A percentile compares a stretch with the other conserved stretches of the same genome.
phyloP scores from a whole-genome alignment of 2,797 vertebrate species.

The Malacoctenus gilli region DNA sequence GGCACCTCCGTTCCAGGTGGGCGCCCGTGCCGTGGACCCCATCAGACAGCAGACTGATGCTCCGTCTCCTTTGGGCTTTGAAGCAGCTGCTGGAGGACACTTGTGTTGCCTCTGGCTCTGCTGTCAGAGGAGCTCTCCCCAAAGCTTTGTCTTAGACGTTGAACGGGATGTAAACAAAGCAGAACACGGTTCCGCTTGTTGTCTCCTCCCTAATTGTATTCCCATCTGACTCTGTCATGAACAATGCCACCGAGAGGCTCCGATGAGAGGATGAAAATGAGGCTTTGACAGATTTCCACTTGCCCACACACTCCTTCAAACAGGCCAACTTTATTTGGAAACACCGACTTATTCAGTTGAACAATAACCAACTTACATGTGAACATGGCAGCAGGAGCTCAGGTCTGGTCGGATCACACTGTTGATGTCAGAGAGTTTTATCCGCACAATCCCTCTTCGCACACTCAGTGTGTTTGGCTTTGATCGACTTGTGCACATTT shows the following conservation, averaged over 20 bases:
- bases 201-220: slow-evolving; percentile 35
- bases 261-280: slow-evolving; percentile 37
- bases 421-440: too few relatives aligned
- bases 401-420: too few relatives aligned
- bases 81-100: slow-evolving; percentile 41
- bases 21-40: slow-evolving; percentile 40
- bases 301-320: slow-evolving; percentile 1
- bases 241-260: slow-evolving; percentile 26
- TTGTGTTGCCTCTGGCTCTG: slow-evolving; percentile 38
- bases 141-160: slow-evolving; percentile 28
- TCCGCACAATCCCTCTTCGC: too few relatives aligned
- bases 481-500: too few relatives aligned
- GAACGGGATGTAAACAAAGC: slow-evolving; percentile 55
- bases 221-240: slow-evolving; percentile 26
- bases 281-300: slow-evolving; percentile 30
- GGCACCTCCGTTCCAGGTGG: slow-evolving; percentile 89
- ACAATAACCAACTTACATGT: background rate
- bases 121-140: slow-evolving; percentile 42
- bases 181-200: slow-evolving; percentile 40
- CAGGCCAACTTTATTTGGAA: too few relatives aligned
- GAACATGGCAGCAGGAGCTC: too few relatives aligned
- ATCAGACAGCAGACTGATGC: slow-evolving; percentile 2
- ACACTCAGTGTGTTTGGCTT: too few relatives aligned
- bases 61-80: slow-evolving; percentile 27
- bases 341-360: too few relatives aligned